Percentiles rank a stretch among this genome's conserved stretches.
These are phyloP conservation scores for Cyprinodon tularosa DNA, from an alignment of 2,113 vertebrate genomes.

Conservation along the genomic window DNA sequence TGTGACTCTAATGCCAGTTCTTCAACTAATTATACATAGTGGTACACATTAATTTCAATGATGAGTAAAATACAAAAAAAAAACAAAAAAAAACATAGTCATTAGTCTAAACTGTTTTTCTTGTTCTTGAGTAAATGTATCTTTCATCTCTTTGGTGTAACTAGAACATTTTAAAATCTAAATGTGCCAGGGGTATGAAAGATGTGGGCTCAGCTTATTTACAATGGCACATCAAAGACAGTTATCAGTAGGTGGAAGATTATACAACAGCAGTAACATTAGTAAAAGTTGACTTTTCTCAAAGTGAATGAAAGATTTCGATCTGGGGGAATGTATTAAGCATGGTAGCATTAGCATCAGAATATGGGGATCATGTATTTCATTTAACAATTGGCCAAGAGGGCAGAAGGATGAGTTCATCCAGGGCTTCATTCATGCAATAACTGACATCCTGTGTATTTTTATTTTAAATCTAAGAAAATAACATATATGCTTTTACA, in stretches of 20 bases:
- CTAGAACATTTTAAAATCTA: background rate
- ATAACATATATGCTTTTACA: constrained; percentile 69
- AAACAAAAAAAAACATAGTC: background rate
- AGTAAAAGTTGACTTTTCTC: background rate
- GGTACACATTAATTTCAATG: background rate
- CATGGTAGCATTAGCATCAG: background rate
- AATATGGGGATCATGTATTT: background rate
- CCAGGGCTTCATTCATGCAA: background rate
- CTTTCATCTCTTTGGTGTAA: background rate
- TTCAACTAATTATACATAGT: background rate
- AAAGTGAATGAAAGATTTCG: background rate
- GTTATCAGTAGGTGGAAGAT: background rate
- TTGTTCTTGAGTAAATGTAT: background rate
- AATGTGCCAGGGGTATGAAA: background rate
- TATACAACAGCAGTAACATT: background rate
- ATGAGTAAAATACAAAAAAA: background rate
- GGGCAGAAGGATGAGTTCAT: background rate
- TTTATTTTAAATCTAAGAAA: background rate
- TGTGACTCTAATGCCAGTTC: background rate
- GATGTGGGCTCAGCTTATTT: background rate
- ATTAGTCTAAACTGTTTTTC: background rate
- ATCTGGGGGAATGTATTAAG: background rate
- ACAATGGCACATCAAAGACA: background rate
- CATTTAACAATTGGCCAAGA: background rate
- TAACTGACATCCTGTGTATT: background rate